Percentiles rank a stretch among this genome's conserved stretches.
These are phyloP conservation scores for Sarcophaga carnaria DNA, from an alignment of 2,888 invertebrate genomes.

Conservation along the genomic window DNA sequence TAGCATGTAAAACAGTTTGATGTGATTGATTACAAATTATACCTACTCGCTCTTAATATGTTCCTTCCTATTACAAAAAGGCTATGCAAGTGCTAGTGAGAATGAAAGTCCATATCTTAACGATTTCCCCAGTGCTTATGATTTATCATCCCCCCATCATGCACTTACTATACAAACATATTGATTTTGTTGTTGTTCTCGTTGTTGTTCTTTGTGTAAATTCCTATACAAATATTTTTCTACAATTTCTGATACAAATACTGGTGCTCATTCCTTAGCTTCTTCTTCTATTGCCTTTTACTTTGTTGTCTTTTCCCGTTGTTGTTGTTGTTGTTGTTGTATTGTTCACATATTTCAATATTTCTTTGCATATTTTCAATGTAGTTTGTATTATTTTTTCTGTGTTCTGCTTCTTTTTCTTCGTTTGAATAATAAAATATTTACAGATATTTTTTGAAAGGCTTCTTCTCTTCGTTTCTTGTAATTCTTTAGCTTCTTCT, in stretches of 20 bases:
- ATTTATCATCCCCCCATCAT: no score
- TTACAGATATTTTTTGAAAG: not conserved
- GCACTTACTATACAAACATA: no score
- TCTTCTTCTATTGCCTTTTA: no score
- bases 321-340: not conserved
- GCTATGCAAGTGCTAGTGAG: no score
- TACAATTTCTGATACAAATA: not conserved
- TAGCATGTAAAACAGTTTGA: no score
- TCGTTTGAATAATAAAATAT: not conserved
- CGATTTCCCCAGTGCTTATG: no score
- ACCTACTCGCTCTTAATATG: no score
- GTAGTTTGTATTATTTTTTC: not conserved
- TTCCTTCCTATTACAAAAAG: no score
- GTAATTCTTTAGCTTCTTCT: not conserved
- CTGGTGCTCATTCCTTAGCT: not conserved
- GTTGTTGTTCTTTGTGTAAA: conserved; percentile 16
- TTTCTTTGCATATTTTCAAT: not conserved
- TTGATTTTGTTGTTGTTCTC: not conserved
- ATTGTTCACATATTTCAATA: not conserved
- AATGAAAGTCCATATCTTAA: no score
- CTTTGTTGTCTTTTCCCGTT: not conserved
- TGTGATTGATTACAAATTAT: no score
- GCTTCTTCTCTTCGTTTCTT: not conserved
- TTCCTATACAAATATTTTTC: conserved; percentile 31
- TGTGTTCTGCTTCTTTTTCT: not conserved